Conservation (phyloP, 2,113 vertebrate genomes). For the Patagioenas fasciata region DNA sequence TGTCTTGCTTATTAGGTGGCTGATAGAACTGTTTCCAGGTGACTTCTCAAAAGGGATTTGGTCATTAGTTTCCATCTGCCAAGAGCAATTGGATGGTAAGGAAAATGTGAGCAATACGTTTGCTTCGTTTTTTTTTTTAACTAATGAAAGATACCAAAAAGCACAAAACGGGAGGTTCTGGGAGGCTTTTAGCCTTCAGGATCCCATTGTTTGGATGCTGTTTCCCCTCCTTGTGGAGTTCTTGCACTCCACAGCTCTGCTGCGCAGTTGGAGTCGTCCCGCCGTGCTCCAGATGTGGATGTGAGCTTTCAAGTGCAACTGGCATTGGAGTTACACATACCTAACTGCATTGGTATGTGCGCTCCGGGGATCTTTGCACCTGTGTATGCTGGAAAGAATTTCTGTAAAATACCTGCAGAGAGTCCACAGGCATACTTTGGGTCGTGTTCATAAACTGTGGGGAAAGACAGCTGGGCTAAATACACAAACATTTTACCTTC, state of each 20-base stretch:
- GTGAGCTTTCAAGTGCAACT: slow-evolving; percentile 55
- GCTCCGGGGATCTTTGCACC: slow-evolving; percentile 66
- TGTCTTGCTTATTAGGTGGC: not conserved
- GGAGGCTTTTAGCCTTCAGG: not conserved
- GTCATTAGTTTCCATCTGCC: slow-evolving; percentile 13
- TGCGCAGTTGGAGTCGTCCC: not conserved
- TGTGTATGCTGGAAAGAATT: slow-evolving; percentile 65
- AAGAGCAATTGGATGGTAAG: not conserved
- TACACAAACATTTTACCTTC: not conserved
- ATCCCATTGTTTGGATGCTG: not conserved
- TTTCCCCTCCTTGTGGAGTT: not conserved
- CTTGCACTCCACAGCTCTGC: not conserved
- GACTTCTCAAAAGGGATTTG: slow-evolving; percentile 37
- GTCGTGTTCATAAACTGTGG: not conserved
- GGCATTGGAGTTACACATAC: slow-evolving; percentile 55
- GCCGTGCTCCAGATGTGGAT: slow-evolving; percentile 72
- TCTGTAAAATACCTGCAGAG: slow-evolving; percentile 60
- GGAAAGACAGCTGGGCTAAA: not conserved
- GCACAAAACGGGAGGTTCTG: not conserved
- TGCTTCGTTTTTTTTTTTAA: not conserved
- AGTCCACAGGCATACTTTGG: not conserved
- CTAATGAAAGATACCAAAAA: not conserved
- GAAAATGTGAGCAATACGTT: not conserved
- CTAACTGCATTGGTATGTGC: slow-evolving; percentile 60
- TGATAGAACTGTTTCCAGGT: slow-evolving; percentile 24